Conservation (phyloP, 2,888 invertebrate species). For the Bruchidius siliquastri region DNA sequence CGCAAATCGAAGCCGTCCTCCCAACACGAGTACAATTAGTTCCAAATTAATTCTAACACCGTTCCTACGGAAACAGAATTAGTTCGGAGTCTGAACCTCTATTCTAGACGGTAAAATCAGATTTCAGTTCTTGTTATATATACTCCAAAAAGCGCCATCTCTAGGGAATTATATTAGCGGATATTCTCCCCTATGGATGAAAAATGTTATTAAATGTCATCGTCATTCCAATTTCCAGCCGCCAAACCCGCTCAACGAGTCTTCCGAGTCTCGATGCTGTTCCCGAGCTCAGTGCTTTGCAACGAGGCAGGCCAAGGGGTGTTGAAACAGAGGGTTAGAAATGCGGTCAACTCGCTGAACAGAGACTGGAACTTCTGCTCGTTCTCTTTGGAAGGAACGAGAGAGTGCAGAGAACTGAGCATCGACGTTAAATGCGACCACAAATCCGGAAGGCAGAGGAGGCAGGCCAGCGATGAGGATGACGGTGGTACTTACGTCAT, state of each 20-base stretch:
- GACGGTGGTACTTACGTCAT: conserved; percentile 79
- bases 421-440: conserved; percentile 91
- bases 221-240: too few species aligned
- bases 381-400: conserved; percentile 79
- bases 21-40: too few species aligned
- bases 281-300: conserved; percentile 94
- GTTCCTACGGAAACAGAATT: too few species aligned
- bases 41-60: too few species aligned
- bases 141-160: too few species aligned
- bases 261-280: conserved; percentile 88
- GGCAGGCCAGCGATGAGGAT: conserved; percentile 60
- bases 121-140: too few species aligned
- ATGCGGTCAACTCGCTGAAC: conserved; percentile 85
- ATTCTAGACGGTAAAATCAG: too few species aligned
- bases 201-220: too few species aligned
- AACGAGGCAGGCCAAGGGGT: conserved; percentile 94
- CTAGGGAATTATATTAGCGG: too few species aligned
- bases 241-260: conserved; percentile 90
- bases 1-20: too few species aligned
- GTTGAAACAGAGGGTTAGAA: conserved; percentile 80
- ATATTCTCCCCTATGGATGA: too few species aligned
- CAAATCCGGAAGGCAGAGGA: conserved; percentile 59
- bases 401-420: conserved; percentile 84
- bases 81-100: too few species aligned
- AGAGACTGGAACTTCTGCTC: conserved; percentile 97